Evolutionary conservation across 2,113 vertebrate genomes (phyloP).

Genomic region (Zeus faber): DNA sequence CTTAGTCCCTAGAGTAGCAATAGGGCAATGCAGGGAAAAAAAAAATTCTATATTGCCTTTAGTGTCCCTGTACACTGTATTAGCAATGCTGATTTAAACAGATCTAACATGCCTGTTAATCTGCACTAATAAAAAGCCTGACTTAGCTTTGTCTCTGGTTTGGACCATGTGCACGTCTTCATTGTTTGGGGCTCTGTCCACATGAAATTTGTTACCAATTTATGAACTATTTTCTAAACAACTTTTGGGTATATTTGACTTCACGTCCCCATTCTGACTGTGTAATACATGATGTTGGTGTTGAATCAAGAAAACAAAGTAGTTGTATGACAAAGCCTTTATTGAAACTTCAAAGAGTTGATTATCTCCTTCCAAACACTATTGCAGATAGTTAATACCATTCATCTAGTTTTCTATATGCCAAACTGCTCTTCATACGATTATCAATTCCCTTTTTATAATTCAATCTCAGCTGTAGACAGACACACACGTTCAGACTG

Average conservation of each 20-base stretch:
- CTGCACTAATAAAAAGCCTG: slow-evolving; percentile 48
- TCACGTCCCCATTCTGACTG: neutral
- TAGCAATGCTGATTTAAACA: slow-evolving; percentile 34
- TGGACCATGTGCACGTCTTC: neutral
- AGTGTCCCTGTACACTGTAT: slow-evolving; percentile 39
- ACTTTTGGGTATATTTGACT: too few relatives aligned
- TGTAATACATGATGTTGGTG: neutral
- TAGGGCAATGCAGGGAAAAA: slow-evolving; percentile 14
- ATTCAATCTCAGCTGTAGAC: slow-evolving; percentile 40
- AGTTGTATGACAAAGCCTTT: slow-evolving; percentile 41
- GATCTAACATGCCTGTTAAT: slow-evolving; percentile 32
- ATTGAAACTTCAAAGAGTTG: slow-evolving; percentile 60
- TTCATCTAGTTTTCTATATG: slow-evolving; percentile 45
- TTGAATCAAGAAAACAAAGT: slow-evolving; percentile 22
- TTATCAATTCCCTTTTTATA: slow-evolving; percentile 66
- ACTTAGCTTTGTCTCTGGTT: neutral
- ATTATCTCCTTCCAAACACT: slow-evolving; percentile 43
- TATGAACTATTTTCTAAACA: too few relatives aligned
- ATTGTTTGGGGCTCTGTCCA: neutral
- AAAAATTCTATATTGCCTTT: slow-evolving; percentile 12
- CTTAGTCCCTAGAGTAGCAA: slow-evolving; percentile 7
- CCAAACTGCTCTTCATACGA: slow-evolving; percentile 44
- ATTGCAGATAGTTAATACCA: slow-evolving; percentile 34
- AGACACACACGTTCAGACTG: slow-evolving; percentile 30
- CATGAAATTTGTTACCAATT: too few relatives aligned